Base-by-base conservation (phyloP, 92 coral and sea anemone genomes). In the Bergia puertoricense region DNA sequence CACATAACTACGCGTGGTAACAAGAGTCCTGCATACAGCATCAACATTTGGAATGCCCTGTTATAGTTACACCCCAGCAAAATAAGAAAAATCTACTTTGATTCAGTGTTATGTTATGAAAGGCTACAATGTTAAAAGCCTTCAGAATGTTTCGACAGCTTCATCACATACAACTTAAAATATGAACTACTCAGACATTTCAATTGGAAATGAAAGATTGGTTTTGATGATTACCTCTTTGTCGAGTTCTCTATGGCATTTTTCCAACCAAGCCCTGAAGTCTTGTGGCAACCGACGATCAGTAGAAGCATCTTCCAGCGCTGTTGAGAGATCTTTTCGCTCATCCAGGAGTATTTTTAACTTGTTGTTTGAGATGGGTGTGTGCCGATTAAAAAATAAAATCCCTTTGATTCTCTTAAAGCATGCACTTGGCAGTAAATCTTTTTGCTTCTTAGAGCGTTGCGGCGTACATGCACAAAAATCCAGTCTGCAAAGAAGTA, bases 261-360 rank as follows among this genome's bases (percentile, higher is more conserved):
- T 93, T 65, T 95, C 98, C 23, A 95, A 86, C 98, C 98, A 95
- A 1, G 95, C 45, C 37, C 93, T 80, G 79, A 95, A 95, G 51
- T 95, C 98, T 42, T 93, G 95, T 3, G 98, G 98, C 74, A 95
- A 88, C 30, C 95, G 82, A 23, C 98, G 79, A 42, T 95, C 98
- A 14, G 98, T 94, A 0, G 98, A 93, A 6, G 98, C 98, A 68
- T 95, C 98, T 80, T 95, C 98, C 44, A 95, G 93, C 6, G 98
- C 98, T 74, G 90, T 91, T 18, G 98, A 93, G 30, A 95, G 90
- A 82, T 95, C 98, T 75, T 93, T 95, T 23, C 98, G 93, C 74
- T 95, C 98, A 44, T 95, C 98, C 40, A 95, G 89, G 37, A 95
- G 90, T 54, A 95, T 95, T 73, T 95, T 95, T 22, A 95, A 85